These are phyloP conservation scores for Trichonephila inaurata DNA, from an alignment of 1,140 invertebrate species.

Conservation along the genomic window DNA sequence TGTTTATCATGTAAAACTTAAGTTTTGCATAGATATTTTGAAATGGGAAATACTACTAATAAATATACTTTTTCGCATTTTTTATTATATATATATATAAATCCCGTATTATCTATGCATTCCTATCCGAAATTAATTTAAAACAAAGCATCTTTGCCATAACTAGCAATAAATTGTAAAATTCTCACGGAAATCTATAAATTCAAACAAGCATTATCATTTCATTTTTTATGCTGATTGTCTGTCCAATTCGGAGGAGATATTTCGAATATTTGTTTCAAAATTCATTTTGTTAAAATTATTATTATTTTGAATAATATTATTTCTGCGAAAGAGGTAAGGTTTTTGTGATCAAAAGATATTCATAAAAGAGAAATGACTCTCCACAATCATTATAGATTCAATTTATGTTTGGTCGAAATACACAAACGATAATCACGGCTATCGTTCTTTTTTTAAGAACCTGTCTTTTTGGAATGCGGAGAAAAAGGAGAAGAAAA, in stretches of 20 bases:
- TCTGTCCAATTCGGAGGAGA: not conserved
- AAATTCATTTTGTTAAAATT: not conserved
- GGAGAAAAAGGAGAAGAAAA: not conserved
- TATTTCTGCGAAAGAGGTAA: not conserved
- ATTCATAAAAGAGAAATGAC: not conserved
- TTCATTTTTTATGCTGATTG: not conserved
- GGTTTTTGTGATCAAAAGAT: not conserved
- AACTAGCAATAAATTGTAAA: not conserved
- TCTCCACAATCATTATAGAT: not conserved
- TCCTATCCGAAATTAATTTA: not conserved
- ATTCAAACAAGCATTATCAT: not conserved
- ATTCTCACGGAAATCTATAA: not conserved
- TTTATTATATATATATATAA: too few species aligned
- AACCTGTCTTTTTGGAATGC: not conserved
- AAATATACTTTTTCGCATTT: too few species aligned
- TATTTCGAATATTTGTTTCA: not conserved
- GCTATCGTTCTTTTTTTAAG: conserved; percentile 25
- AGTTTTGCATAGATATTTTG: too few species aligned
- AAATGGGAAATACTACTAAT: too few species aligned
- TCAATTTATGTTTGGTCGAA: not conserved
- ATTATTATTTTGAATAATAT: conserved; percentile 9
- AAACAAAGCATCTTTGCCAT: not conserved
- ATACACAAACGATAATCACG: not conserved
- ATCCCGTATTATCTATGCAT: not conserved
- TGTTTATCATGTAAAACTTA: too few species aligned